Percentiles rank a stretch among this genome's conserved stretches.
These are phyloP conservation scores for Halcyon malimbica DNA, from an alignment of 2,113 vertebrate genomes.

Conservation along the genomic window DNA sequence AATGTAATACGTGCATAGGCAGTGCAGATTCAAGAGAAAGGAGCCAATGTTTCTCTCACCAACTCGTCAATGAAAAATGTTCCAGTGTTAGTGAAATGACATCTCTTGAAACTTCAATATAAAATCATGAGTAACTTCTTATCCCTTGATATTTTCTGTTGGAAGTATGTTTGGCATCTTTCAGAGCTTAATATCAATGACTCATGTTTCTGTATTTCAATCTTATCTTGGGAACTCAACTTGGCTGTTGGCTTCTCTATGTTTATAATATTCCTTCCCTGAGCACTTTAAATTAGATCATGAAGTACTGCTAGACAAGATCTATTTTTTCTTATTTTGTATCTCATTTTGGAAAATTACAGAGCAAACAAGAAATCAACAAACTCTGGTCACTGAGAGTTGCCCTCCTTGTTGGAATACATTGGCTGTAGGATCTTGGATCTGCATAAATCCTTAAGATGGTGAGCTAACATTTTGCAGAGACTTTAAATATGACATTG, in stretches of 20 bases:
- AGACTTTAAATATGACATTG: not conserved
- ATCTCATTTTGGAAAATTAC: not conserved
- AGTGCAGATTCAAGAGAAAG: not conserved
- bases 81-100: slow-evolving; percentile 25
- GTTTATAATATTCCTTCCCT: slow-evolving; percentile 18
- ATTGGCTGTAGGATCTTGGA: not conserved
- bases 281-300: slow-evolving; percentile 23
- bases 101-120: slow-evolving; percentile 47
- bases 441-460: not conserved
- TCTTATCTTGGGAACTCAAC: not conserved
- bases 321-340: slow-evolving; percentile 6
- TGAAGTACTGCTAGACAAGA: not conserved
- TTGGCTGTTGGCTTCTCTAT: not conserved
- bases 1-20: not conserved
- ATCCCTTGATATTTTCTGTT: slow-evolving; percentile 25
- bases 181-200: slow-evolving; percentile 25
- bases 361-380: not conserved
- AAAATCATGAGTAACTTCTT: slow-evolving; percentile 42
- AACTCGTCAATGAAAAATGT: slow-evolving; percentile 34
- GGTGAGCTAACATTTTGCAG: not conserved
- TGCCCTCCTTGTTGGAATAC: not conserved
- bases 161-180: slow-evolving; percentile 15
- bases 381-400: not conserved
- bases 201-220: not conserved
- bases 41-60: not conserved